Conservation (phyloP, 2,797 vertebrate genomes). For the Pipistrellus kuhlii region DNA sequence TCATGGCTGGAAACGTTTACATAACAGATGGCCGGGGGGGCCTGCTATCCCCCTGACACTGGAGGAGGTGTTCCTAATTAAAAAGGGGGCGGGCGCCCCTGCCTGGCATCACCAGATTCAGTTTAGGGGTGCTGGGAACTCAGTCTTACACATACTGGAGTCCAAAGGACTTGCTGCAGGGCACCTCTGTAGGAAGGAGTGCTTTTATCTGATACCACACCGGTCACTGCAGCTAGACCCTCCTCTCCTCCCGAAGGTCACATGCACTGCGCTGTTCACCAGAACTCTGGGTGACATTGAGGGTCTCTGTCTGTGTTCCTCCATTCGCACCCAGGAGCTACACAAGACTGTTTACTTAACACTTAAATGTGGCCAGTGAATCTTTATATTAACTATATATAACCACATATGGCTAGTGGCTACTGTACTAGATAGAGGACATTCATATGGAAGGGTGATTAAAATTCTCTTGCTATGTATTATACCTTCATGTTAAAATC, state of each 20-base stretch:
- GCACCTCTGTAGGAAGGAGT: fast-evolving
- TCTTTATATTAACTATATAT: no score
- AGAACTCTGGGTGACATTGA: background rate
- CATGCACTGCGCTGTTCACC: fast-evolving
- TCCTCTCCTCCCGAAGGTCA: background rate
- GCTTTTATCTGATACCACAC: fast-evolving
- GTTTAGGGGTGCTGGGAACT: background rate
- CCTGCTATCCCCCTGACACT: conserved; percentile 55
- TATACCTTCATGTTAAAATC: background rate
- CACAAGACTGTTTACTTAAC: background rate
- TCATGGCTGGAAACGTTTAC: conserved; percentile 91
- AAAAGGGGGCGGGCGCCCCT: background rate
- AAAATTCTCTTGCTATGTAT: background rate
- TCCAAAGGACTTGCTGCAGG: background rate
- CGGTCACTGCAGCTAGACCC: background rate
- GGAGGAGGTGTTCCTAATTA: conserved; percentile 39
- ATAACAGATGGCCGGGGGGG: conserved; percentile 83
- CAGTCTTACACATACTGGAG: background rate
- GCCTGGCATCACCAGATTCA: background rate
- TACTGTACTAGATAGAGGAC: background rate
- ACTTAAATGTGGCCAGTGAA: no score
- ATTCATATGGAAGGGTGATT: background rate
- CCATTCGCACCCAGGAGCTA: background rate
- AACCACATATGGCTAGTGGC: background rate
- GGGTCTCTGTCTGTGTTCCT: background rate